phyloP scores from a whole-genome alignment of 2,797 vertebrate genomes.

The Dendrocincla tyrannina region DNA sequence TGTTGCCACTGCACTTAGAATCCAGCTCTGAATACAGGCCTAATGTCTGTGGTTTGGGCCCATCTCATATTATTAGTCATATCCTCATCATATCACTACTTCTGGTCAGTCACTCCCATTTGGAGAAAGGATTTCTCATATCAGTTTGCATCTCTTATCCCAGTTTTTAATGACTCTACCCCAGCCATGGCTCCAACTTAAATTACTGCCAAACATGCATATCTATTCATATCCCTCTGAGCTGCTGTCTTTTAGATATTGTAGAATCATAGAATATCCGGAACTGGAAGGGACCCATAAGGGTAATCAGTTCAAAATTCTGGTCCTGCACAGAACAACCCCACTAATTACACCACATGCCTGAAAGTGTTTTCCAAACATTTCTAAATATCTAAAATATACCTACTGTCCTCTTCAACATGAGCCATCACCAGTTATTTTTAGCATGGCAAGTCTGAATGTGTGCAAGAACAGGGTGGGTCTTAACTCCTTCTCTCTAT shows the following conservation, averaged over 20 bases:
- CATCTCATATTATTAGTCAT: slow-evolving; percentile 11
- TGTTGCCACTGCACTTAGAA: neutral
- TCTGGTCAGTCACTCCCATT: neutral
- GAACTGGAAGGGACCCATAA: neutral
- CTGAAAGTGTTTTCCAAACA: neutral
- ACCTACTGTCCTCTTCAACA: neutral
- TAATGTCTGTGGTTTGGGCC: slow-evolving; percentile 21
- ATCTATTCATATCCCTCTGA: neutral
- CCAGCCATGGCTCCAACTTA: neutral
- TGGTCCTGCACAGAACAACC: neutral
- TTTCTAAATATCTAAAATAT: neutral
- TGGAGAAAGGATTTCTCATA: neutral
- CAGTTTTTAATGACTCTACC: neutral
- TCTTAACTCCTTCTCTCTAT: neutral
- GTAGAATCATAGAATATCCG: neutral
- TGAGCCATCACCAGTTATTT: neutral
- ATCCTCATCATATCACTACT: neutral
- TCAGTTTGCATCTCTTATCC: neutral
- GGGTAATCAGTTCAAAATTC: neutral
- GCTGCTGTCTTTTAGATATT: neutral
- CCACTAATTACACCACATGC: accelerated
- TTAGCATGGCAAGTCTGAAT: neutral
- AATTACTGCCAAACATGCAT: neutral
- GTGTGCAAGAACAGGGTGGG: neutral
- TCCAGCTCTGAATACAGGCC: neutral